Evolutionary conservation across 2,888 invertebrate species (phyloP).

Genomic region (Tetanocera ferruginea): DNA sequence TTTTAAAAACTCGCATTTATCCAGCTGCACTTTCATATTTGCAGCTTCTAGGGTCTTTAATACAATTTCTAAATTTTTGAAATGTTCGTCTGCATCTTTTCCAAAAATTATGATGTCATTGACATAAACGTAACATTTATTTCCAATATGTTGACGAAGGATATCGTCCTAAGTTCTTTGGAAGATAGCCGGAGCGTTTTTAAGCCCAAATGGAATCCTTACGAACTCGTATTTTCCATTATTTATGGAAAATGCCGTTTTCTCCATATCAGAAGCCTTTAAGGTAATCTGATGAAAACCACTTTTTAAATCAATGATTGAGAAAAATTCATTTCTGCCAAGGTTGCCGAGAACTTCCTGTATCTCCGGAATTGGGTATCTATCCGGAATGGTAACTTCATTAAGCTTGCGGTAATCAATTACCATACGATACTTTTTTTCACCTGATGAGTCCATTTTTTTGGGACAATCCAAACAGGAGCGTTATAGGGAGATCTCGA

Average conservation of each 20-base stretch:
- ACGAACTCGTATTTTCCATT: not conserved
- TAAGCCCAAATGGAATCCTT: conserved; percentile 21
- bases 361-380: conserved; percentile 40
- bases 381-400: conserved; percentile 25
- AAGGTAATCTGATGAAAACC: conserved; percentile 28
- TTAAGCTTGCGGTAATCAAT: conserved; percentile 41
- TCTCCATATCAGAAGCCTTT: conserved; percentile 20
- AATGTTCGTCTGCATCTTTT: not conserved
- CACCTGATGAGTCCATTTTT: conserved; percentile 26
- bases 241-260: conserved; percentile 29
- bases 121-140: conserved; percentile 28
- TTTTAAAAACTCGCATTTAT: conserved; percentile 20
- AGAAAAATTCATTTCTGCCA: not conserved
- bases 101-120: conserved; percentile 28
- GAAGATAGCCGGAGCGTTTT: conserved; percentile 34
- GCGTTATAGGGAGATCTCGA: conserved; percentile 37
- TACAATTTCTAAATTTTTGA: not conserved
- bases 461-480: conserved; percentile 34
- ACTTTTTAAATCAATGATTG: too few relatives aligned
- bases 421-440: conserved; percentile 32
- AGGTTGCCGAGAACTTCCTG: conserved; percentile 29
- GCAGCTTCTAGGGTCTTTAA: not conserved
- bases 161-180: conserved; percentile 33
- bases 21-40: not conserved
- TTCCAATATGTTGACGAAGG: conserved; percentile 27